phyloP scores from a whole-genome alignment of 2,888 invertebrate species.

The Drosophila acutilabella region DNA sequence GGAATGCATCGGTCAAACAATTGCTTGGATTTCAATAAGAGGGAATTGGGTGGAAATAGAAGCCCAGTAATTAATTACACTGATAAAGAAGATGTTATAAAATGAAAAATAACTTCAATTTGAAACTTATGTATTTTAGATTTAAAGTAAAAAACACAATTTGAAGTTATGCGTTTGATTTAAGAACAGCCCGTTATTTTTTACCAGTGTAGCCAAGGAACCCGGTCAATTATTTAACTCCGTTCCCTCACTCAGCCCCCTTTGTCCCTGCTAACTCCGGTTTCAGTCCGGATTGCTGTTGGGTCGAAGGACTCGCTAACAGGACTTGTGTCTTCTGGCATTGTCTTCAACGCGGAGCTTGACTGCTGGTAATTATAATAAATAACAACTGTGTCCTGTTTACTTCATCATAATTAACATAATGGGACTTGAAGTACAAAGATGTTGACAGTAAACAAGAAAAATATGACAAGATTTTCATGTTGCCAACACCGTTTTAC shows the following conservation, averaged over 20 bases:
- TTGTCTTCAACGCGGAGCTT: slow-evolving; percentile 60
- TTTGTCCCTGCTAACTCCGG: neutral
- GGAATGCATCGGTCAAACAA: slow-evolving; percentile 26
- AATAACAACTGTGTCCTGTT: slow-evolving; percentile 81
- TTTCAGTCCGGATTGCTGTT: slow-evolving; percentile 8
- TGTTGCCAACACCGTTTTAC: slow-evolving; percentile 69
- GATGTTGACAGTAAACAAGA: slow-evolving; percentile 82
- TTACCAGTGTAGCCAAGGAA: slow-evolving; percentile 1
- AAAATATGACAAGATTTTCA: slow-evolving; percentile 81
- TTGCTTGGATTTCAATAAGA: slow-evolving; percentile 24
- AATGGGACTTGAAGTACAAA: slow-evolving; percentile 81
- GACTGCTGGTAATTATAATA: slow-evolving; percentile 80
- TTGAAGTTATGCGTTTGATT: too few species aligned
- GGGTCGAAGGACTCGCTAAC: slow-evolving; percentile 49
- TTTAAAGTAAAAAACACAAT: too few species aligned
- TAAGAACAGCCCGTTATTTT: neutral
- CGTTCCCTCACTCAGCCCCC: neutral
- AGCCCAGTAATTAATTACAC: slow-evolving; percentile 24
- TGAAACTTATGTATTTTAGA: too few species aligned
- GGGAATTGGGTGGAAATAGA: slow-evolving; percentile 31
- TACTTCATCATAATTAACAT: slow-evolving; percentile 81
- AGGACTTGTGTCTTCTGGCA: slow-evolving; percentile 52
- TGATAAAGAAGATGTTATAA: too few species aligned
- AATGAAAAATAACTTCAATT: too few species aligned
- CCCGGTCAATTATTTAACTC: slow-evolving; percentile 38